phyloP scores from a whole-genome alignment of 2,888 invertebrate genomes.

The Noctua janthina region DNA sequence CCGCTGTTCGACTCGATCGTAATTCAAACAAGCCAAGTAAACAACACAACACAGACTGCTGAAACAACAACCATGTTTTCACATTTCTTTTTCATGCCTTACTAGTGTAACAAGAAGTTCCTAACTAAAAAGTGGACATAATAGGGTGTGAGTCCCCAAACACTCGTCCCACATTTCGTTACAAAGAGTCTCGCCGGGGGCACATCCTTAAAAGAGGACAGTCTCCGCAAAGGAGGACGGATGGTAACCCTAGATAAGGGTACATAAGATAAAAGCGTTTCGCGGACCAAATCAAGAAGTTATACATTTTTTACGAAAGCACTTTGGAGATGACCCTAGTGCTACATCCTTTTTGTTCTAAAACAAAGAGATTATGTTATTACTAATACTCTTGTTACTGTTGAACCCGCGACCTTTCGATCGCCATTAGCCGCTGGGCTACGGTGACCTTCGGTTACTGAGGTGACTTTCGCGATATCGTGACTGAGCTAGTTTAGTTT shows the following conservation, averaged over 20 bases:
- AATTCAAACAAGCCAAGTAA: conserved; percentile 19
- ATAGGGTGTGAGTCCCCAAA: conserved; percentile 36
- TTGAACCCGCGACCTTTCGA: conserved; percentile 53
- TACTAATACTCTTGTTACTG: conserved; percentile 18
- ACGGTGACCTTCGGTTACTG: conserved; percentile 44
- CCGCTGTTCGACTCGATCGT: neutral
- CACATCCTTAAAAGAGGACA: conserved; percentile 55
- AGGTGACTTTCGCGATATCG: conserved; percentile 61
- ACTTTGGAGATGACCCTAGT: conserved; percentile 28
- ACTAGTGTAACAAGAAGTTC: conserved; percentile 30
- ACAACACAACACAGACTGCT: conserved; percentile 18
- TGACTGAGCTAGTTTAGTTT: conserved; percentile 29
- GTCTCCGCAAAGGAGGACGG: conserved; percentile 41
- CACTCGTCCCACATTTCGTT: conserved; percentile 46
- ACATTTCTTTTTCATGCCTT: conserved; percentile 15
- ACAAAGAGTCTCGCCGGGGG: conserved; percentile 53
- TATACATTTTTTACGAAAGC: conserved; percentile 37
- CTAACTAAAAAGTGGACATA: conserved; percentile 33
- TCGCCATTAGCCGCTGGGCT: conserved; percentile 39
- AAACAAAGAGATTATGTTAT: conserved; percentile 35
- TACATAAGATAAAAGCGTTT: conserved; percentile 53
- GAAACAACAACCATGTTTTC: conserved; percentile 20
- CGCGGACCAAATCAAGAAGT: conserved; percentile 21
- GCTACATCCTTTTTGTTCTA: conserved; percentile 25
- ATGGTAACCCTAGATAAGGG: conserved; percentile 54